Evolutionary conservation across 2,113 vertebrate species (phyloP), one percentile per base, ranked within the genome.

Genomic region (Ammodytes dubius): DNA sequence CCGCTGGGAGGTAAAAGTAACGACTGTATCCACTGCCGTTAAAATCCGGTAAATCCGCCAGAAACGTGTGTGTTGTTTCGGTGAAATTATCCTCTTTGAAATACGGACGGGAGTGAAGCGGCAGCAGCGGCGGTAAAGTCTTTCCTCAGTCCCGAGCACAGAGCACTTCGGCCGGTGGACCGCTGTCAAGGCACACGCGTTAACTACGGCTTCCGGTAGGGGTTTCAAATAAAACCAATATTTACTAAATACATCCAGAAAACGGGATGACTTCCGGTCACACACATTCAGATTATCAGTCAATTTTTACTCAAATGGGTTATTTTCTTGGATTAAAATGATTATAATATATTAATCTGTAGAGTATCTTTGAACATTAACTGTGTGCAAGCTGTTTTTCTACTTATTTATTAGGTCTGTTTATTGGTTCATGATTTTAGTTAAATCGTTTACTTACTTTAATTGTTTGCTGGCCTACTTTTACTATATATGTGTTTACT

Each of bases 121-220:
- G 60, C 79, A 0, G 46, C 67, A 0, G 82, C 76, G 83, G 88
- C 88, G 81, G 86, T 69, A 85, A 89, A 89, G 78, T 85, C 81
- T 76, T 49, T 47, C 43, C 79, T 59, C 27, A 27, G 27, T 27
- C 27, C 50, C 4, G 57, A 61, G 84, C 89, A 83, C 81, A 76
- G 81, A 57, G 73, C 59, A 89, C 89, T 89, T 88, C 89, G 52
- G 75, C 84, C 84, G 74, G 43, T 77, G 58, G 2, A 56, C 47
- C 7, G 64, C 37, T 19, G 49, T 85, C 71, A 84, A 89, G 57
- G 0, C 0, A 0, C 4, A 6, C 0, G 0, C 11, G 7, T 0
- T 40, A 19, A 37, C 45, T 0, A 0, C 0, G 4, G 17, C 63
- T 77, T 90, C 90, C 91, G 70, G 43, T 0, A 6, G 1, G 0